Base-by-base conservation (phyloP, 1,140 invertebrate species). In the Eubasilissa regina region DNA sequence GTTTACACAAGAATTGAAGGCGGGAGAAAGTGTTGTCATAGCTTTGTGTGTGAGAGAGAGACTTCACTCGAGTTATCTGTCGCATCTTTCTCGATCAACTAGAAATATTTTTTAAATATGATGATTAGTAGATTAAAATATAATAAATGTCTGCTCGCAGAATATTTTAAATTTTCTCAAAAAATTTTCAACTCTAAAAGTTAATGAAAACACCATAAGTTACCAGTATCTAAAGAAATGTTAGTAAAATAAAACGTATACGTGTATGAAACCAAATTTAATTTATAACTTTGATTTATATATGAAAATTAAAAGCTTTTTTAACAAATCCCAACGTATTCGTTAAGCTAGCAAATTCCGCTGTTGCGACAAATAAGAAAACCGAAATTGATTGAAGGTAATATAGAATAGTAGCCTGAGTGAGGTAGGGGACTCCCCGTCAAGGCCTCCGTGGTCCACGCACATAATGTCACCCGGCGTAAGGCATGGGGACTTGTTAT, bases 1-100 rank as follows among this genome's bases (percentile, higher is more conserved):
- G 53, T 78, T 47, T 81, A 60, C 62, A n/a, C 53, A 77, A 72
- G 66, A 73, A 72, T 75, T 81, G 72, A 62, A 60, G 19, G 56
- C 77, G 66, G 75, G 58, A 45, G 21, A 70, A 48, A 43, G 48
- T 73, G 70, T 64, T 79, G 56, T 51, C 75, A 77, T 47, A 35
- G 17, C 58, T 17, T n/a, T 17, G 35, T n/a, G 53, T 47, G 21
- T 74, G 53, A 25, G 53, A 44, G 56, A 43, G 25, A 25, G 21
- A 13, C 51, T 17, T 11, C 25, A 15, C 51, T 10, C 25, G 45
- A 43, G 1, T 72, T 72, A 53, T 35, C 25, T 35, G 6, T 35
- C 25, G 25, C 25, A 35, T 3, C 25, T 35, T 35, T n/a, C n/a
- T n/a, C n/a, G n/a, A 35, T 35, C 6, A 35, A 35, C 25, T n/a